phyloP scores from a whole-genome alignment of 2,797 vertebrate species.

The Sylvia borin region DNA sequence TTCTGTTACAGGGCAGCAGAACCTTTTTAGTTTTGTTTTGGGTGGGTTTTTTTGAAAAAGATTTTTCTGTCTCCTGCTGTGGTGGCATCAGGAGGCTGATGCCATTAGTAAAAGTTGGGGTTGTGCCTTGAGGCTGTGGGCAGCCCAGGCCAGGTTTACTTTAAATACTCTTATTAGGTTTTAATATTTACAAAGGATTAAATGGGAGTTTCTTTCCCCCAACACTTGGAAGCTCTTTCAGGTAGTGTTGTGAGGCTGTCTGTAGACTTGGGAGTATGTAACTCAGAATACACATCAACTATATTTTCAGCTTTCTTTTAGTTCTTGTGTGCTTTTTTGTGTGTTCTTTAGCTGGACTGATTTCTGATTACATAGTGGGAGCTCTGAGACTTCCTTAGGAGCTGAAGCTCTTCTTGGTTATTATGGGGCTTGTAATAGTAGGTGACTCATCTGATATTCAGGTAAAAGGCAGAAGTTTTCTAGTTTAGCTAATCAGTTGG shows the following conservation, averaged over 20 bases:
- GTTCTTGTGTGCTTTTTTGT: background rate
- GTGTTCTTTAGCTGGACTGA: background rate
- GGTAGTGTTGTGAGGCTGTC: background rate
- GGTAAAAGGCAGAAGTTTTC: background rate
- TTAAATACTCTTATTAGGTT: background rate
- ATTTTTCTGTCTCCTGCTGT: background rate
- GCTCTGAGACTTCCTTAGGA: background rate
- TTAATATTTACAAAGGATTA: background rate
- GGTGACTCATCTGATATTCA: background rate
- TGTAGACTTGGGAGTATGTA: background rate
- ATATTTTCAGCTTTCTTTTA: background rate
- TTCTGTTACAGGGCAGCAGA: background rate
- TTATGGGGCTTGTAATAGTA: background rate
- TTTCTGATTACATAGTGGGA: background rate
- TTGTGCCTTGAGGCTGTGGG: background rate
- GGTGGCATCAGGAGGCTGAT: background rate
- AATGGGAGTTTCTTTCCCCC: background rate
- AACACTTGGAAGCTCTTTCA: background rate
- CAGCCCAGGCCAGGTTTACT: background rate
- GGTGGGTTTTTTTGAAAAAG: accelerated
- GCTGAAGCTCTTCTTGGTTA: background rate
- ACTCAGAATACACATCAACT: background rate
- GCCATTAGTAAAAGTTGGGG: background rate
- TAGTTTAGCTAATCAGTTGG: background rate
- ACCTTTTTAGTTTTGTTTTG: background rate